Conservation (phyloP, 2,888 invertebrate species). For the Sycophila texana region DNA sequence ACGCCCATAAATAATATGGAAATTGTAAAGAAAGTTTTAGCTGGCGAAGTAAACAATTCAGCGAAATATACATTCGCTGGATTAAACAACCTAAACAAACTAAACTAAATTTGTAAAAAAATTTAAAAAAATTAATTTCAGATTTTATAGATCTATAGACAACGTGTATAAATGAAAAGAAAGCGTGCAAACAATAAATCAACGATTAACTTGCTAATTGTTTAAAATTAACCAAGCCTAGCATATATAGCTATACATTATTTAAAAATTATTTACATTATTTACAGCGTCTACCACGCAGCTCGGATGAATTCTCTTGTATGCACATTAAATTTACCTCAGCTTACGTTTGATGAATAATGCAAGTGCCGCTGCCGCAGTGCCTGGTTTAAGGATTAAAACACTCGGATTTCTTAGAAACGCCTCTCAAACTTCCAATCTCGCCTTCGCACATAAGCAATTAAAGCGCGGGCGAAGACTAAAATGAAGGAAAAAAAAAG, state of each 20-base stretch:
- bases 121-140: too few species aligned
- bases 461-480: not conserved
- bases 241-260: not conserved
- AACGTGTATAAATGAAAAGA: not conserved
- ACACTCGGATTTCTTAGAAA: slow-evolving; percentile 29
- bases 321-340: slow-evolving; percentile 37
- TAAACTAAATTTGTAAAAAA: too few species aligned
- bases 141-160: too few species aligned
- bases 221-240: too few species aligned
- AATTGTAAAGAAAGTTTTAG: slow-evolving; percentile 26
- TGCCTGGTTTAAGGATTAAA: slow-evolving; percentile 29
- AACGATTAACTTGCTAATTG: too few species aligned
- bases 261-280: slow-evolving; percentile 16
- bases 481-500: not conserved
- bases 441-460: slow-evolving; percentile 34
- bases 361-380: slow-evolving; percentile 11
- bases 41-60: slow-evolving; percentile 19
- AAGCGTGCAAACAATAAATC: not conserved
- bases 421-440: slow-evolving; percentile 53
- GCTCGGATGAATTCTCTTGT: slow-evolving; percentile 25
- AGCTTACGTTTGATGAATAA: slow-evolving; percentile 43
- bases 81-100: too few species aligned
- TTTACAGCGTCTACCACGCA: not conserved
- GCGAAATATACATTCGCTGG: not conserved
- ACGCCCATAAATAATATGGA: not conserved